Conservation (phyloP, 2,888 invertebrate genomes). For the Tenodera sinensis region DNA sequence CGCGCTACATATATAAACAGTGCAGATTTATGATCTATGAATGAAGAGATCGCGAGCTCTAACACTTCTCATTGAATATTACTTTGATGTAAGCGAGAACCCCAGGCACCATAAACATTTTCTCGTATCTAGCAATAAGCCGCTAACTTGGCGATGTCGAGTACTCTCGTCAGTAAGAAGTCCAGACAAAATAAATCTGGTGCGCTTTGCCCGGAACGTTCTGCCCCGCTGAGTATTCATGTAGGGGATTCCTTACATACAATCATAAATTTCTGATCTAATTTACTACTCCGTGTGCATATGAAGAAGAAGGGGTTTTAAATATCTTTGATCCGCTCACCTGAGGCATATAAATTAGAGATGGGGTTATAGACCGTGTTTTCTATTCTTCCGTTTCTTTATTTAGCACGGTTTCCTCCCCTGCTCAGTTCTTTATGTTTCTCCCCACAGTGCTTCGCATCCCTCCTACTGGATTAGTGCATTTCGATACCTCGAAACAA, state of each 20-base stretch:
- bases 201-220: neutral
- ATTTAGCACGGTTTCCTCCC: neutral
- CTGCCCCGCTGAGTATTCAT: neutral
- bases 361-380: neutral
- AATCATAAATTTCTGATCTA: neutral
- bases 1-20: too few species aligned
- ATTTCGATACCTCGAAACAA: neutral
- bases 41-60: too few species aligned
- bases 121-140: neutral
- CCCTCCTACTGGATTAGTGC: neutral
- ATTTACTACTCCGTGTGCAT: neutral
- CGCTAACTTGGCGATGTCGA: neutral
- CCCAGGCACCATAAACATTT: too few species aligned
- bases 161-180: neutral
- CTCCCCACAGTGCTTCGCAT: neutral
- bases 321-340: neutral
- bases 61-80: too few species aligned
- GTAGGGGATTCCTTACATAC: neutral
- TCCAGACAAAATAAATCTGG: neutral
- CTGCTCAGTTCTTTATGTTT: neutral
- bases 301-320: neutral
- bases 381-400: neutral
- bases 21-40: too few species aligned
- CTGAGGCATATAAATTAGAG: neutral
- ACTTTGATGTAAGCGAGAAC: too few species aligned